Conservation (phyloP, 2,888 invertebrate species). For the Drosophila merina region DNA sequence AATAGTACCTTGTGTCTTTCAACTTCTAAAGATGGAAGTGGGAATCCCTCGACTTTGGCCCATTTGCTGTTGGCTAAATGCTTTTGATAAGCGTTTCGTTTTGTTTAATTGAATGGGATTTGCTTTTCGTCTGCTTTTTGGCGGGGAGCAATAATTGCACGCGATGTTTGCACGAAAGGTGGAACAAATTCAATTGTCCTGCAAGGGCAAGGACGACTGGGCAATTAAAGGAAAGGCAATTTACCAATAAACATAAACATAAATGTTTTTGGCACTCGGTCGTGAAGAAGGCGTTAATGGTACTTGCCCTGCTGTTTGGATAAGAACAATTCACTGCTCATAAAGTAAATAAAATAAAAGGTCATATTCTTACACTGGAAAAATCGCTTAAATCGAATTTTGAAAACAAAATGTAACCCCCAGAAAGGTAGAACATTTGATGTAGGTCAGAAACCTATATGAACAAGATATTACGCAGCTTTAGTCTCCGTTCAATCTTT, state of each 20-base stretch:
- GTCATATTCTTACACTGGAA: neutral
- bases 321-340: conserved; percentile 15
- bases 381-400: neutral
- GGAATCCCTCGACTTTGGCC: neutral
- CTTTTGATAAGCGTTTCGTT: conserved; percentile 69
- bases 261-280: conserved; percentile 50
- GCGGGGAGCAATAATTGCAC: conserved; percentile 63
- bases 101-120: conserved; percentile 56
- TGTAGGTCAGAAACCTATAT: too few species aligned
- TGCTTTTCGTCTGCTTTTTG: conserved; percentile 9
- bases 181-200: conserved; percentile 51
- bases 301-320: conserved; percentile 58
- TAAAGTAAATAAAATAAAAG: conserved; percentile 13
- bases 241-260: conserved; percentile 60
- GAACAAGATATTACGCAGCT: too few species aligned
- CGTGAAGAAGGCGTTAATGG: conserved; percentile 64
- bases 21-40: too few species aligned
- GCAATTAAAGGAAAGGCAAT: conserved; percentile 53
- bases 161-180: conserved; percentile 74
- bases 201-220: conserved; percentile 14
- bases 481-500: too few species aligned
- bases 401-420: too few species aligned
- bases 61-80: conserved; percentile 46
- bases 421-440: too few species aligned
- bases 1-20: too few species aligned